Percentiles rank a stretch among this genome's conserved stretches.
These are phyloP conservation scores for Bombus soroeensis DNA, from an alignment of 1,140 invertebrate genomes.

Conservation along the genomic window DNA sequence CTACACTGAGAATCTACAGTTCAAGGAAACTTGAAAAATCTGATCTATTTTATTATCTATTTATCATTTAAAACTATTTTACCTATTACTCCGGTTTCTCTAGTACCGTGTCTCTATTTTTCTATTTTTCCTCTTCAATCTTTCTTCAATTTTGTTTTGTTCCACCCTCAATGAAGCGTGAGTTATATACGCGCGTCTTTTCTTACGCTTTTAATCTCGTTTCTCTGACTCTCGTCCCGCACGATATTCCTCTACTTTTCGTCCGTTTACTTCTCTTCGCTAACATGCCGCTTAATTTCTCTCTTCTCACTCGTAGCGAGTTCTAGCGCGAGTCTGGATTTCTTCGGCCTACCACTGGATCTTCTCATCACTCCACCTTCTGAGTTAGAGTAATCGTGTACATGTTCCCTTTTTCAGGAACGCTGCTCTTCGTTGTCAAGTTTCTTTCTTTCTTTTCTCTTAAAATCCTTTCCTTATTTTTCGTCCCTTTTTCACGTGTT, in stretches of 20 bases:
- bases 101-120: background rate
- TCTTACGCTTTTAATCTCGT: conserved; percentile 6
- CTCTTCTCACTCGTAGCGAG: background rate
- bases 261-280: background rate
- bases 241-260: background rate
- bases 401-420: background rate
- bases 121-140: background rate
- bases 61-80: background rate
- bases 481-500: background rate
- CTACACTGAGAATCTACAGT: background rate
- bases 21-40: too few relatives aligned
- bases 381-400: background rate
- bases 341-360: background rate
- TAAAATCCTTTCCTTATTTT: too few relatives aligned
- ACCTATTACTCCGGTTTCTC: background rate
- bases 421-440: background rate
- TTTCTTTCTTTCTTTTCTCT: background rate
- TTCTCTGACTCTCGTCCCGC: background rate
- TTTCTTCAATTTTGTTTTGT: background rate
- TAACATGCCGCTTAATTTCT: conserved; percentile 30
- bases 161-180: background rate
- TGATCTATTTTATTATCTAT: too few relatives aligned
- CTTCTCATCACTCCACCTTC: background rate
- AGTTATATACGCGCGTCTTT: background rate
- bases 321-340: background rate